phyloP scores from a whole-genome alignment of 2,113 vertebrate species.

The Eretmochelys imbricata region DNA sequence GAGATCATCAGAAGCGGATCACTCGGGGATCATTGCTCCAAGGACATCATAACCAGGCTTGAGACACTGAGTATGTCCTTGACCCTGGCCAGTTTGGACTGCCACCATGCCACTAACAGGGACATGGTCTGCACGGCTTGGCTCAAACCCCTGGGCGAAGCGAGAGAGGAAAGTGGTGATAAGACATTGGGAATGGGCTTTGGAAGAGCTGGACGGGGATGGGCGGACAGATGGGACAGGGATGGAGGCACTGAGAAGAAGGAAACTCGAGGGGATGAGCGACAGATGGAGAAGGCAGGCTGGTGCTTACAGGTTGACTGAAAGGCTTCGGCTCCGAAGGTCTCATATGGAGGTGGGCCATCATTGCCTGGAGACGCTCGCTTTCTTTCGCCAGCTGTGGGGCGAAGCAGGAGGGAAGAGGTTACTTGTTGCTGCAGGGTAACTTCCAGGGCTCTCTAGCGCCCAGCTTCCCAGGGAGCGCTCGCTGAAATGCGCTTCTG shows the following conservation, averaged over 20 bases:
- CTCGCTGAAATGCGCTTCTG: background rate
- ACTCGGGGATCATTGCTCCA: background rate
- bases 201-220: background rate
- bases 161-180: background rate
- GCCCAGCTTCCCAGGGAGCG: background rate
- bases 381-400: conserved; percentile 96
- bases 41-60: fast-evolving
- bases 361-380: conserved; percentile 98
- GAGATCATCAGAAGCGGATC: background rate
- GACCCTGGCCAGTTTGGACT: background rate
- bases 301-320: conserved; percentile 93
- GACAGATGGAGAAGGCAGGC: background rate
- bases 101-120: background rate
- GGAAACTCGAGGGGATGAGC: fast-evolving
- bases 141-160: background rate
- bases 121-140: background rate
- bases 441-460: fast-evolving
- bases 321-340: conserved; percentile 98
- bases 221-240: background rate
- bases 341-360: conserved; percentile 99
- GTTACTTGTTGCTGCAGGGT: background rate
- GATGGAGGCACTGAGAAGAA: background rate
- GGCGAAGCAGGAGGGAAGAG: background rate
- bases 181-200: background rate
- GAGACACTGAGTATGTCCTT: background rate